Base-by-base conservation (phyloP, 2,113 vertebrate genomes). In the Calyptomena viridis region DNA sequence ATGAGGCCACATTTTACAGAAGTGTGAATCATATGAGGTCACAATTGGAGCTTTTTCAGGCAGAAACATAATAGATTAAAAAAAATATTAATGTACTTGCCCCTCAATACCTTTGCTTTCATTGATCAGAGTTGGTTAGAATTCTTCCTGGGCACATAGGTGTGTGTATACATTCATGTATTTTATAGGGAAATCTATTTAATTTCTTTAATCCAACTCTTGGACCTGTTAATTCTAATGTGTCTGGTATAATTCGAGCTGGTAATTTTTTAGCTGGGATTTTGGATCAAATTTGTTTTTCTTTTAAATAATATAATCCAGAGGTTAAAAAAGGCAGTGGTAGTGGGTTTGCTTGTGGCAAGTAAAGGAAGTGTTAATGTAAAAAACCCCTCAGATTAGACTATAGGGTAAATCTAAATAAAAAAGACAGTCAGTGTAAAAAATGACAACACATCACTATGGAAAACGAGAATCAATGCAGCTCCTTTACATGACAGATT, bases 401-500 rank as follows among this genome's bases (percentile, higher is more conserved):
- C 84, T 95, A 91, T 67, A 82, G 53, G 66, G 83, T 81, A 96
- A 72, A 86, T 62, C 74, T 89, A 90, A 96, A 95, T 76, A 67
- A 96, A 96, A 95, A 95, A 94, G 96, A 94, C 93, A 96, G 92
- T 58, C 85, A 94, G 80, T 71, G 71, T 84, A 87, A 85, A 90
- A 95, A 96, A 95, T 95, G 94, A 96, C 95, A 97, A 75, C 67
- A 79, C 53, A 89, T 97, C 96, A 93, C 92, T 76, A 69, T 76
- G 76, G 77, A 93, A 89, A 90, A 95, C 25, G 78, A 69, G 62
- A 96, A 93, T 96, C 92, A 94, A 93, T 94, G 87, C 79, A 91
- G 80, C 89, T 94, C 91, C 91, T 96, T 95, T 96, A 91, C 83
- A 90, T 95, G 84, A 89, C 88, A 96, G 91, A 85, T 87, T 92